Evolutionary conservation across 2,888 invertebrate species (phyloP).

Genomic region (Anoplius nigerrimus): DNA sequence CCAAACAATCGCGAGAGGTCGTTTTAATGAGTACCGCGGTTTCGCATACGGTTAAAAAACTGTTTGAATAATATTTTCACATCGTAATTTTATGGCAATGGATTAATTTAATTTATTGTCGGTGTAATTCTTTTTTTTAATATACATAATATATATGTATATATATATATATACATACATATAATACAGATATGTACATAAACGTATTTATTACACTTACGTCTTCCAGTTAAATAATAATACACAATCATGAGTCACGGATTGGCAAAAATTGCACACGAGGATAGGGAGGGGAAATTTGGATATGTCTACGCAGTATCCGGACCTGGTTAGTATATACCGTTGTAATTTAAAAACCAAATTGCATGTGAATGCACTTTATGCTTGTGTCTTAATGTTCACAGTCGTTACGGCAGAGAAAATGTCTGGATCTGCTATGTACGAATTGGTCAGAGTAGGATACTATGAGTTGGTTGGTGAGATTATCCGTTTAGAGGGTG

Average conservation of each 20-base stretch:
- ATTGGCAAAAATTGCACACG: conserved; percentile 86
- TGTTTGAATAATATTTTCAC: too few species aligned
- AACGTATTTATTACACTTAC: conserved; percentile 3
- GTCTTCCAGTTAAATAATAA: conserved; percentile 49
- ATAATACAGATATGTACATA: neutral
- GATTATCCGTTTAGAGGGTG: conserved; percentile 99
- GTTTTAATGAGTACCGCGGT: too few species aligned
- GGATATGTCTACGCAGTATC: conserved; percentile 99
- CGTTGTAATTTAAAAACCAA: conserved; percentile 11
- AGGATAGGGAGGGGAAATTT: conserved; percentile 90
- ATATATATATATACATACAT: conserved; percentile 4
- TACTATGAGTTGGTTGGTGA: conserved; percentile 99
- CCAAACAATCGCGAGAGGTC: too few species aligned
- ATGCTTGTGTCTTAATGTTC: conserved; percentile 35
- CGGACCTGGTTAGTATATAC: conserved; percentile 93
- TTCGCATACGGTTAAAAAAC: too few species aligned
- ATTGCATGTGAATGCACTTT: conserved; percentile 10
- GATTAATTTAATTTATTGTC: neutral
- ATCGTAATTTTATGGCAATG: neutral
- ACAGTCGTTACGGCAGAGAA: conserved; percentile 98
- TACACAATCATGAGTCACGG: conserved; percentile 78
- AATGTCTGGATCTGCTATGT: conserved; percentile 99
- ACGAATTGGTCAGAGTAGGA: conserved; percentile 99
- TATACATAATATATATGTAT: neutral
- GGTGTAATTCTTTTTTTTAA: conserved; percentile 7